These are phyloP conservation scores for Thinocorus orbignyianus DNA, from an alignment of 2,113 vertebrate genomes.

Conservation along the genomic window DNA sequence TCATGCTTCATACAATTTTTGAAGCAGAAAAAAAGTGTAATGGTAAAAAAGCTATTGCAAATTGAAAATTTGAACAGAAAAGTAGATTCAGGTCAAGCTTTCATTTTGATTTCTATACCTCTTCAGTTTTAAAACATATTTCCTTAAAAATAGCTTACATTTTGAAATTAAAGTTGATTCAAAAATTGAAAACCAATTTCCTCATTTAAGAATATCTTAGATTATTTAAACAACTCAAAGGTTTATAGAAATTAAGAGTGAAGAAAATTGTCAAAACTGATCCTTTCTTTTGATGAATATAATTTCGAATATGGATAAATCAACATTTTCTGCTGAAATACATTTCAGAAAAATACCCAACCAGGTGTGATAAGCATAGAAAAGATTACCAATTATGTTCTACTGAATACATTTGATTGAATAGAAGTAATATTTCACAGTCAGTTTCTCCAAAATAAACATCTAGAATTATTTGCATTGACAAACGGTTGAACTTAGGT, in stretches of 20 bases:
- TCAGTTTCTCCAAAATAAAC: background rate
- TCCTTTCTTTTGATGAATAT: background rate
- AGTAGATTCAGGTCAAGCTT: background rate
- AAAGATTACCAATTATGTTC: background rate
- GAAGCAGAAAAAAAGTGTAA: background rate
- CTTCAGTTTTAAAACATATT: background rate
- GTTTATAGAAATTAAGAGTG: background rate
- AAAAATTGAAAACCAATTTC: background rate
- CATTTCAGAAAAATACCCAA: background rate
- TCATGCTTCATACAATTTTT: background rate
- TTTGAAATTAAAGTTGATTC: background rate
- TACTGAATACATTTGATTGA: conserved; percentile 37
- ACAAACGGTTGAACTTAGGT: background rate
- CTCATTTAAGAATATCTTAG: background rate
- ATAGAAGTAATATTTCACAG: background rate
- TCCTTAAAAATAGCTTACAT: background rate
- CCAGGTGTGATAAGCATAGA: conserved; percentile 8
- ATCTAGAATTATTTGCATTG: background rate
- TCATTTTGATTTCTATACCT: background rate
- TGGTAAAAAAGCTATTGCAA: background rate
- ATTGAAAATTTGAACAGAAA: background rate
- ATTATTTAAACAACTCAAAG: background rate
- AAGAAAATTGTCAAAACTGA: background rate
- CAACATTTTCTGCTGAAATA: background rate
- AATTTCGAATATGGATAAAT: background rate